Evolutionary conservation across 2,888 invertebrate genomes (phyloP).

Genomic region (Phasia obesa): DNA sequence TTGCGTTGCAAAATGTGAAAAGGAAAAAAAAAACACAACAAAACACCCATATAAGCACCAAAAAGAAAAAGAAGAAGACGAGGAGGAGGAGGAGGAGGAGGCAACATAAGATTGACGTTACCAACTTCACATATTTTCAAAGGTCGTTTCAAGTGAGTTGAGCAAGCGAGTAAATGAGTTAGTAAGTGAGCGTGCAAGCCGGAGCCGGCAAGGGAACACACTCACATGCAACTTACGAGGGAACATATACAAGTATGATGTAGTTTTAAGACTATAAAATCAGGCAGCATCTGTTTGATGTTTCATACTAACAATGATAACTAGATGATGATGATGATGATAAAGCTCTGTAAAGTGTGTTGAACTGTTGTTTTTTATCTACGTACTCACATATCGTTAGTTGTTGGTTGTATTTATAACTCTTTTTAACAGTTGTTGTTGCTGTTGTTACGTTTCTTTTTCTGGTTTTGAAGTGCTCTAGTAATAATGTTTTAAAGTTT

Average conservation of each 20-base stretch:
- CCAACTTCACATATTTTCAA: conserved; percentile 72
- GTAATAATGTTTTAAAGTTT: conserved; percentile 58
- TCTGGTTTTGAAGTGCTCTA: conserved; percentile 65
- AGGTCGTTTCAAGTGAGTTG: conserved; percentile 72
- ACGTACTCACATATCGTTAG: neutral
- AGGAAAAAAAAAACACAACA: neutral
- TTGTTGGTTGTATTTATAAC: conserved; percentile 39
- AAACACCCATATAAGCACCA: neutral
- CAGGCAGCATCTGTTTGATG: conserved; percentile 55
- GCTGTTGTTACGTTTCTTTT: conserved; percentile 35
- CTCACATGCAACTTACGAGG: too few species aligned
- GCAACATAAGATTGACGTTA: conserved; percentile 60
- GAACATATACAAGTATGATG: neutral
- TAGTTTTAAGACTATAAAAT: conserved; percentile 23
- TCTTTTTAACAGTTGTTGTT: conserved; percentile 56
- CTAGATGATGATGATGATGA: conserved; percentile 38
- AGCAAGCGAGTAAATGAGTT: conserved; percentile 53
- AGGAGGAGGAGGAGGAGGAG: neutral
- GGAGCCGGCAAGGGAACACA: conserved; percentile 4
- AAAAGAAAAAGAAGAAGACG: conserved; percentile 16
- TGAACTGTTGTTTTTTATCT: conserved; percentile 57
- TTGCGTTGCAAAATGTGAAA: conserved; percentile 7
- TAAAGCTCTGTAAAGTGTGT: conserved; percentile 68
- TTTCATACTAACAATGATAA: conserved; percentile 36
- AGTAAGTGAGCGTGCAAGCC: conserved; percentile 38